phyloP scores from a whole-genome alignment of 2,888 invertebrate genomes.

The Synanthedon formicaeformis region DNA sequence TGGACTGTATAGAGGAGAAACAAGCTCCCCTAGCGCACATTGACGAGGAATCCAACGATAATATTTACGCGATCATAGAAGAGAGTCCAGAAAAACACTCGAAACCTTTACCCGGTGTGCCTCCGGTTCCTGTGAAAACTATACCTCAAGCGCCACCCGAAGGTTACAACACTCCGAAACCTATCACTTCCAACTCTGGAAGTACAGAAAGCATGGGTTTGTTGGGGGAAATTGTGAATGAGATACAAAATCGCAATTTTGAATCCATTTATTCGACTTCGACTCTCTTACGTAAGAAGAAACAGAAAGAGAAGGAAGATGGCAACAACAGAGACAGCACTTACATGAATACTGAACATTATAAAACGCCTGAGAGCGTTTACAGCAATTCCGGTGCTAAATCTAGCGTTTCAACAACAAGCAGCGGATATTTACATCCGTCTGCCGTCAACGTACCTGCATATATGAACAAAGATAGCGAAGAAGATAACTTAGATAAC shows the following conservation, averaged over 20 bases:
- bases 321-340: slow-evolving; percentile 58
- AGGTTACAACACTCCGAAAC: slow-evolving; percentile 59
- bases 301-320: slow-evolving; percentile 42
- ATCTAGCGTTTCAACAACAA: slow-evolving; percentile 74
- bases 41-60: slow-evolving; percentile 76
- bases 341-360: slow-evolving; percentile 73
- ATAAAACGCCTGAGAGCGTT: slow-evolving; percentile 72
- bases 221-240: slow-evolving; percentile 87
- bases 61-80: slow-evolving; percentile 90
- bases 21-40: slow-evolving; percentile 73
- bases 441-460: slow-evolving; percentile 77
- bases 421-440: slow-evolving; percentile 80
- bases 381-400: slow-evolving; percentile 74
- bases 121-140: slow-evolving; percentile 40
- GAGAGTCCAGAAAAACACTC: slow-evolving; percentile 73
- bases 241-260: slow-evolving; percentile 87
- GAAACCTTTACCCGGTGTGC: slow-evolving; percentile 46
- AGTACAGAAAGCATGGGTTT: slow-evolving; percentile 81
- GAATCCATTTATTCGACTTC: slow-evolving; percentile 89
- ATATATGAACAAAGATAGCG: slow-evolving; percentile 30
- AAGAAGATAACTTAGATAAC: slow-evolving; percentile 25
- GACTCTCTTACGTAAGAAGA: slow-evolving; percentile 74
- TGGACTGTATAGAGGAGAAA: slow-evolving; percentile 81
- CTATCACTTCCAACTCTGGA: slow-evolving; percentile 52
- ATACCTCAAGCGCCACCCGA: slow-evolving; percentile 54